Evolutionary conservation across 2,113 vertebrate species (phyloP), one percentile per base, ranked within the genome.

Genomic region (Poeciliopsis turrubarensis): DNA sequence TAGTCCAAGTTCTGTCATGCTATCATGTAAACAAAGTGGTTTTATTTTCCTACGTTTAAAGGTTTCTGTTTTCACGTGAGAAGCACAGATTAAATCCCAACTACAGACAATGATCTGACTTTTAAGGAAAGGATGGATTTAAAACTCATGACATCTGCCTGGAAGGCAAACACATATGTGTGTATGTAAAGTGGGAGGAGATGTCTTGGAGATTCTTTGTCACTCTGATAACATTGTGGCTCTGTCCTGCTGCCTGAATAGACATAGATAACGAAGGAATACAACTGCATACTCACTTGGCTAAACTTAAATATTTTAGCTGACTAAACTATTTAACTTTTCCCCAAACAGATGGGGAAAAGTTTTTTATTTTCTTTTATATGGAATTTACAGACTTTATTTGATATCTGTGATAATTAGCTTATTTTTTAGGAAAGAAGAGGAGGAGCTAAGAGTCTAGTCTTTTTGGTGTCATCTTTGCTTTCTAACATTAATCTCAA

Each of bases 211-310:
- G 65, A 17, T 31, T 80, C 79, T 85, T 60, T 47, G 60, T 63
- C 22, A 2, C 71, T 71, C 74, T 82, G 87, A 90, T 89, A 91
- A 80, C 81, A 83, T 68, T 84, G 79, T 72, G 60, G 4, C 74
- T 70, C 65, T 60, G n/a, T 78, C 70, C n/a, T 9, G 2, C 15
- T 41, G 78, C 83, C 83, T 84, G 60, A 80, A 75, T 47, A 75
- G 67, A 81, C 75, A 79, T 67, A 81, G 88, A 90, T 86, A 86
- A 87, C 70, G 31, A 19, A n/a, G 47, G 22, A 65, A 54, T 34
- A 66, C 2, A 1, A 39, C 68, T 60, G 13, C 27, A 32, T 1
- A 0, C 66, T 80, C n/a, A 67, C 67, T 64, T 51, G 44, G 70
- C 60, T 25, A 27, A 70, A 79, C 77, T 65, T 26, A 70, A 68